Conservation (phyloP, 1,140 invertebrate species). For the Drosophila watanabei region DNA sequence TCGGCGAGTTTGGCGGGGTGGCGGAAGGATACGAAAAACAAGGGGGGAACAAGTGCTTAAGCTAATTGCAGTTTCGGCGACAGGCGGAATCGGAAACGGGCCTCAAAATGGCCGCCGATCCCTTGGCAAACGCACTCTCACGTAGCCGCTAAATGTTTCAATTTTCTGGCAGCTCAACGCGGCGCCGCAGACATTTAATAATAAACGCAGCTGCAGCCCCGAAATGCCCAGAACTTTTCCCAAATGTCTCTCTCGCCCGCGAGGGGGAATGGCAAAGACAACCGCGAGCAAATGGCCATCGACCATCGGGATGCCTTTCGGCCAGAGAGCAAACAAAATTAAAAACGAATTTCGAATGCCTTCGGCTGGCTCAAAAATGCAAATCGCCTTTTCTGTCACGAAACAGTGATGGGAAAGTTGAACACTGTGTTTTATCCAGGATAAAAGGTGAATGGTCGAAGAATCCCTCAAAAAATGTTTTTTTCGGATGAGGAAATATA, state of each 20-base stretch:
- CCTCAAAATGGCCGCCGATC: conserved; percentile 39
- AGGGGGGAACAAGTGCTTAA: conserved; percentile 51
- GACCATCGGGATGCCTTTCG: conserved; percentile 50
- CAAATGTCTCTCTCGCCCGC: conserved; percentile 4
- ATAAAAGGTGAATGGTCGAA: neutral
- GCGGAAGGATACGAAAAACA: neutral
- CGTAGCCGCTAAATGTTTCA: conserved; percentile 75
- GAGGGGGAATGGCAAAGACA: conserved; percentile 41
- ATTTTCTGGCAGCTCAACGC: conserved; percentile 75
- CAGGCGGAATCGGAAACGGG: conserved; percentile 56
- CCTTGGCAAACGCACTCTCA: conserved; percentile 62
- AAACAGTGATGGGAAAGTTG: conserved; percentile 20
- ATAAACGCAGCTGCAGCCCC: conserved; percentile 58
- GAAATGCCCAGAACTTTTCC: conserved; percentile 35
- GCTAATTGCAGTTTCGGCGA: conserved; percentile 68
- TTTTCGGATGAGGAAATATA: too few species aligned
- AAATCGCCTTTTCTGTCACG: conserved; percentile 59
- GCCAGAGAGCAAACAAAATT: conserved; percentile 77
- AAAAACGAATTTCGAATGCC: conserved; percentile 77
- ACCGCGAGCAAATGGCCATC: conserved; percentile 57
- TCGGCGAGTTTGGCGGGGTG: conserved; percentile 4
- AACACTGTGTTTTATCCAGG: too few species aligned
- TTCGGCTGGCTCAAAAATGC: conserved; percentile 69
- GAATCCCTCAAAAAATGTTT: too few species aligned
- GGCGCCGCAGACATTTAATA: conserved; percentile 73